Evolutionary conservation across 2,113 vertebrate genomes (phyloP), one percentile per base, ranked within the genome.

Genomic region (Zeus faber): DNA sequence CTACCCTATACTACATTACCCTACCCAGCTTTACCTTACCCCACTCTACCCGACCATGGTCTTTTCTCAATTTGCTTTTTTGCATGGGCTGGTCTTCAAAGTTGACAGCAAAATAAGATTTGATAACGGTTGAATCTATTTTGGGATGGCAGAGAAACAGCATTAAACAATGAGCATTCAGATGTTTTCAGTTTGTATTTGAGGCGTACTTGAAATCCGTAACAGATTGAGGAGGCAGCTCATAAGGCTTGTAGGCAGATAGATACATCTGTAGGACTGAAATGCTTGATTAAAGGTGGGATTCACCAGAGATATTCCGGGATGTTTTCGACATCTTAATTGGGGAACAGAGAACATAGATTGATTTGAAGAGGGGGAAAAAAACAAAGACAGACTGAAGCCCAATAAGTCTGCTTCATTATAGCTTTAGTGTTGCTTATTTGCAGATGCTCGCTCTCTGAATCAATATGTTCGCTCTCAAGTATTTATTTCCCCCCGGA

Each of bases 401-500:
- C 76, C 80, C 79, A 82, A 76, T 83, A 83, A 84, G 75, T 85
- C 76, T 41, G 54, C 45, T 76, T 86, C 81, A 86, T 85, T 84
- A 83, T 64, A 35, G 72, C 69, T 78, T 76, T 82, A 72, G 71
- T 83, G 79, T 83, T 80, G 79, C 76, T 70, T 86, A 75, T 86
- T 87, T 84, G 74, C 80, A 72, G 80, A 77, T 57, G 53, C 49
- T 25, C 71, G 77, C 77, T 67, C 58, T 85, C 69, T 59, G 74
- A 87, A 82, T 86, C 85, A 88, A 84, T 87, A 87, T 84, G 83
- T 80, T 84, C 70, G 10, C 76, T 76, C 77, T 85, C 73, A 68
- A 85, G 81, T 82, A 66, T 84, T 87, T 83, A 89, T 89, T 84
- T 88, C 86, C 87, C 87, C 39, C 59, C 58, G 81, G 85, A 86